Evolutionary conservation across 2,113 vertebrate species (phyloP).

Genomic region (Cyanoramphus novaezelandiae): DNA sequence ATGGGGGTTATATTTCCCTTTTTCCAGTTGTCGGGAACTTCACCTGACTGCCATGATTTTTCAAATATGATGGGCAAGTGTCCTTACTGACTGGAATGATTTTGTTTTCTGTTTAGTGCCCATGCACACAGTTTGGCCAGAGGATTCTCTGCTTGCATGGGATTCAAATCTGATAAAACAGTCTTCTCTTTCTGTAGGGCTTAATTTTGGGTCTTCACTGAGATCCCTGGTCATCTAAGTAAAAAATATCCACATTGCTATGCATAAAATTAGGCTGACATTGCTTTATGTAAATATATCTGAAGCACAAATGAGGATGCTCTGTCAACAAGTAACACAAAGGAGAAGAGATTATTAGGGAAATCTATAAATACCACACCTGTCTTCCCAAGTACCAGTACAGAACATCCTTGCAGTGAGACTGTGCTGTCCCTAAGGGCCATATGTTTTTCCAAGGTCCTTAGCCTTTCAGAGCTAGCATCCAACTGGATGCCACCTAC

Average conservation of each 20-base stretch:
- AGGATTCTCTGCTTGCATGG: not conserved
- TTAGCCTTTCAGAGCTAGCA: not conserved
- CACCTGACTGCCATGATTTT: no score
- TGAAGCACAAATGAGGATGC: not conserved
- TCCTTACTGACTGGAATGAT: not conserved
- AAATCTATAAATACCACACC: not conserved
- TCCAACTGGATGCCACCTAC: not conserved
- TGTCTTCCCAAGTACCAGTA: not conserved
- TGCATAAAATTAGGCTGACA: not conserved
- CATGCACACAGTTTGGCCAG: not conserved
- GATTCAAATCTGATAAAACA: not conserved
- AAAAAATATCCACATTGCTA: not conserved
- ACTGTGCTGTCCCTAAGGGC: not conserved
- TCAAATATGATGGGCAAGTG: not conserved
- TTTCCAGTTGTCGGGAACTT: no score
- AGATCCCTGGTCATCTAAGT: not conserved
- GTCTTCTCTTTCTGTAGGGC: not conserved
- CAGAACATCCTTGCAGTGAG: not conserved
- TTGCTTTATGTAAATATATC: not conserved
- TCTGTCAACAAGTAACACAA: not conserved
- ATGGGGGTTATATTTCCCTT: no score
- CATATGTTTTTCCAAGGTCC: not conserved
- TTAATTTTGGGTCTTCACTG: not conserved
- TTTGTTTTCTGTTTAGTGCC: not conserved
- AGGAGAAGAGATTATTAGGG: not conserved